Conservation (phyloP, 2,888 invertebrate species). For the Lymantria monacha region DNA sequence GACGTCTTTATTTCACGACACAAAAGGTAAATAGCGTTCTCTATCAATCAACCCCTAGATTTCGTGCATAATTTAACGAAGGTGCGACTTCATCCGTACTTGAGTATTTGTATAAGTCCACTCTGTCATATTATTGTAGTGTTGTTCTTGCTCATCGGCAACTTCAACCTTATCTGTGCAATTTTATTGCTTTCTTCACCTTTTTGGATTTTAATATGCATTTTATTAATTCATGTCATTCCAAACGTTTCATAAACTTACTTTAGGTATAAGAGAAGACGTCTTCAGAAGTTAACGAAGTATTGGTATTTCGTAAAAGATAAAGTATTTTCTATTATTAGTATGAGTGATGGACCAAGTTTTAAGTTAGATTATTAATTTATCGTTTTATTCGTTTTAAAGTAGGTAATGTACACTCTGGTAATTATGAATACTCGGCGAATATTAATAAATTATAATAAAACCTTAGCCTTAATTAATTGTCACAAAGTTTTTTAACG, state of each 20-base stretch:
- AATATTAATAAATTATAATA: background rate
- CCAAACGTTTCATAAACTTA: conserved; percentile 23
- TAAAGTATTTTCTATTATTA: too few relatives aligned
- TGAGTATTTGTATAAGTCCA: conserved; percentile 8
- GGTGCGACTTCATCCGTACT: conserved; percentile 14
- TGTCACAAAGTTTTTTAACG: background rate
- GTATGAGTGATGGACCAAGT: too few relatives aligned
- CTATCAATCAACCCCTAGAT: conserved; percentile 31
- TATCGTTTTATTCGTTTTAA: background rate
- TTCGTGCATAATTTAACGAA: conserved; percentile 31
- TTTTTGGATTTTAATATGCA: conserved; percentile 24
- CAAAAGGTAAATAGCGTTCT: conserved; percentile 31
- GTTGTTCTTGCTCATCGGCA: conserved; percentile 27
- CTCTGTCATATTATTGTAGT: conserved; percentile 30
- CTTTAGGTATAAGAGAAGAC: conserved; percentile 14
- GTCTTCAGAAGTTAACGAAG: background rate
- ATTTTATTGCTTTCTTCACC: conserved; percentile 17
- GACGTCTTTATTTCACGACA: conserved; percentile 31
- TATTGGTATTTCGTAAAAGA: too few relatives aligned
- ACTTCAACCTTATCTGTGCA: conserved; percentile 14
- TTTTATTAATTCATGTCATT: conserved; percentile 20
- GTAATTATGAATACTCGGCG: background rate
- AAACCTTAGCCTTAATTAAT: background rate
- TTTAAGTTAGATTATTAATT: background rate
- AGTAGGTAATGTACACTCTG: background rate